Base-by-base conservation (phyloP, 2,797 vertebrate species). In the Choloepus didactylus region DNA sequence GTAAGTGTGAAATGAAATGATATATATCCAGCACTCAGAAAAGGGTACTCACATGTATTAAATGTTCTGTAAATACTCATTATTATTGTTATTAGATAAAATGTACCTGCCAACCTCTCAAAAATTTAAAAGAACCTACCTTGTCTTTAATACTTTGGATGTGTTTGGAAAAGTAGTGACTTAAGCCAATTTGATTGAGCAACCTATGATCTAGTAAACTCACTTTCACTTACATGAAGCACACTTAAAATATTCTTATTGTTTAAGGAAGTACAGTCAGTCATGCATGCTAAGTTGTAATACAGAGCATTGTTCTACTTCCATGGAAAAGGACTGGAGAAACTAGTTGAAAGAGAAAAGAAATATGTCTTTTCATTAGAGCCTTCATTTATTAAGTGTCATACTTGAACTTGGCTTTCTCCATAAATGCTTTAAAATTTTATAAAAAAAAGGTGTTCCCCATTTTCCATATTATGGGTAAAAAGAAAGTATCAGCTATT, bases 401-500 rank as follows among this genome's bases (percentile, higher is more conserved):
- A 60, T 11, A n/a, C 4, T n/a, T 86, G 4, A 62, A 72, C 75
- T 91, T 89, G 25, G 7, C 85, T 73, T 89, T 93, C 23, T 91
- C n/a, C 5, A 95, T 41, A 97, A 97, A 85, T 56, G n/a, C 4
- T 92, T 46, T 62, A 92, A 67, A 92, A 86, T 94, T 31, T 31
- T 89, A 67, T 86, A 35, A 59, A 97, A 96, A 76, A 76, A 89
- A 10, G 16, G 44, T 35, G 51, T 76, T 95, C 73, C 72, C 82
- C 35, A 79, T 89, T 76, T 82, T 90, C 77, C n/a, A 59, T 67
- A 92, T 83, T 93, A 75, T 31, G 23, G 3, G 3, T 85, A 91
- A 93, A 87, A 89, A 73, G 93, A 97, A 97, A 97, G 95, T 90
- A 96, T 35, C 46, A 96, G 62, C 9, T 83, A 29, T 72, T 97